These are phyloP conservation scores for Noctua pronuba DNA, from an alignment of 2,888 invertebrate species.

Conservation along the genomic window DNA sequence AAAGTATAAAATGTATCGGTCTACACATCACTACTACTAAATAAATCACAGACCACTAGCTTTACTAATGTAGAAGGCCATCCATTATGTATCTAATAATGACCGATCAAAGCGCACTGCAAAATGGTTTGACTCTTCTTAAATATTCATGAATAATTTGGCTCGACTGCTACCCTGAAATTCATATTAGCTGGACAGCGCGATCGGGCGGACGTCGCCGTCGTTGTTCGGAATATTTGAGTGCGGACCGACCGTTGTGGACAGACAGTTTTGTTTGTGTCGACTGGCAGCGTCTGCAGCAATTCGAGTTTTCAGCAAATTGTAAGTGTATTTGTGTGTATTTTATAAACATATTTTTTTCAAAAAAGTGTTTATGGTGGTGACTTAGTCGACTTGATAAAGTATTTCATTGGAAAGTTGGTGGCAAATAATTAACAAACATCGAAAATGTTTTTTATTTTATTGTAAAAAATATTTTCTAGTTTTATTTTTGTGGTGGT, in stretches of 20 bases:
- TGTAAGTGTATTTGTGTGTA: background rate
- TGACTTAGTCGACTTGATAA: background rate
- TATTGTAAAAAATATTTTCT: background rate
- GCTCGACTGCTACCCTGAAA: background rate
- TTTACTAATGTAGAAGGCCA: background rate
- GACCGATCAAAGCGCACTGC: background rate
- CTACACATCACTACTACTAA: background rate
- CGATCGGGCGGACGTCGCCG: background rate
- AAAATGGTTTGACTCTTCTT: background rate
- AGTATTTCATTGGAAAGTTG: background rate
- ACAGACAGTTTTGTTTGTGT: background rate
- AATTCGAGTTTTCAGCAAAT: background rate
- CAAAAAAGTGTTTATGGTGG: background rate
- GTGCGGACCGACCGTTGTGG: background rate
- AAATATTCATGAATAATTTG: background rate
- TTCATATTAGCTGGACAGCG: background rate
- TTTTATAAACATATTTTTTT: background rate
- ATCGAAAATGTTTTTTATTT: background rate
- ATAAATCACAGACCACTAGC: background rate
- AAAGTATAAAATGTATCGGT: background rate
- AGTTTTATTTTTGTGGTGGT: background rate
- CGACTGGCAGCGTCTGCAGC: background rate
- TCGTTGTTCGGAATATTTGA: background rate
- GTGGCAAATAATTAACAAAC: background rate
- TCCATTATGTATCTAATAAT: background rate